A percentile compares a stretch with the other conserved stretches of the same genome.
Evolutionary conservation across 2,888 invertebrate genomes (phyloP).

Genomic region (Gandaritis pyraliata): DNA sequence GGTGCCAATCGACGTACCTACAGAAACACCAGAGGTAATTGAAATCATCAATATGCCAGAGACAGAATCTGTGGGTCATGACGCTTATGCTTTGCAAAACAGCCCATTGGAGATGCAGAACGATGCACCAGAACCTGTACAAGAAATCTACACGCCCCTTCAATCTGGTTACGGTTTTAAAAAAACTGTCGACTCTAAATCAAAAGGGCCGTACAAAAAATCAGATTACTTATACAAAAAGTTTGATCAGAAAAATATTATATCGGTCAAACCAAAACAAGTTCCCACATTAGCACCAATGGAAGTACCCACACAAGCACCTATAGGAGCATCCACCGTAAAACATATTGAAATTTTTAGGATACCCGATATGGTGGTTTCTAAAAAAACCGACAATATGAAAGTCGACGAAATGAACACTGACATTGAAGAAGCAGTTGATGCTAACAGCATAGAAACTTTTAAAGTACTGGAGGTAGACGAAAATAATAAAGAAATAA

Average conservation of each 20-base stretch:
- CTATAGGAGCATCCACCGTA: not conserved
- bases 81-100: not conserved
- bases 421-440: not conserved
- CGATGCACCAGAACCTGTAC: slow-evolving; percentile 10
- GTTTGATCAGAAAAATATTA: slow-evolving; percentile 30
- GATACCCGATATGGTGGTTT: slow-evolving; percentile 1
- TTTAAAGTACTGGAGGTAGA: slow-evolving; percentile 18
- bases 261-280: slow-evolving; percentile 2
- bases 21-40: slow-evolving; percentile 10
- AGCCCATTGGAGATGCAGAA: slow-evolving; percentile 18
- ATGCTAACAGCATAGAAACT: slow-evolving; percentile 11
- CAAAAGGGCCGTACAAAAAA: slow-evolving; percentile 38
- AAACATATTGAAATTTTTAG: slow-evolving; percentile 15
- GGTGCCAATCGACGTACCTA: slow-evolving; percentile 26
- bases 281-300: not conserved
- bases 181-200: slow-evolving; percentile 48
- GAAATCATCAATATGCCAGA: slow-evolving; percentile 13
- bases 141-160: not conserved
- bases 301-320: not conserved
- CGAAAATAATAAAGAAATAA: slow-evolving; percentile 22
- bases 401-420: slow-evolving; percentile 10
- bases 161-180: not conserved
- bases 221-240: slow-evolving; percentile 27
- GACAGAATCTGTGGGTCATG: not conserved
- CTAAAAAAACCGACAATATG: not conserved